A percentile compares a stretch with the other conserved stretches of the same genome.
Conservation (phyloP, 92 coral and sea anemone genomes). For the Palythoa caribaeorum region DNA sequence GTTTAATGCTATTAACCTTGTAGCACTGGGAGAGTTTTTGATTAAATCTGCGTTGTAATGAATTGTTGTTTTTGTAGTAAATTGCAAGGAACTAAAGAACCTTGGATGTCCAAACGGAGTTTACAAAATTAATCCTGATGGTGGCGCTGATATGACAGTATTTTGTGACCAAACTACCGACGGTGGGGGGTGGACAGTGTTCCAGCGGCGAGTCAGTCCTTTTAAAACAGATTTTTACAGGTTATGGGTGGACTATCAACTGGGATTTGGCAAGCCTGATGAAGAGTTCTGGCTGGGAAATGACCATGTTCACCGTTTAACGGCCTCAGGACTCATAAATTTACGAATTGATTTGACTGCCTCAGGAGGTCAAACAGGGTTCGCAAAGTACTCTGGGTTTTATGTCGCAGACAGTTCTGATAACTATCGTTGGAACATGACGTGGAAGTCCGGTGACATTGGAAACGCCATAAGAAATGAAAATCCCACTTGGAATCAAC, state of each 20-base stretch:
- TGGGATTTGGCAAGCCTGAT: constrained; percentile 2
- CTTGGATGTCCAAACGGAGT: not conserved
- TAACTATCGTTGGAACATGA: constrained; percentile 9
- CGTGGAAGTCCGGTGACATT: constrained; percentile 6
- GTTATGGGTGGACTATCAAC: not conserved
- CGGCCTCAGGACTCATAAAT: not conserved
- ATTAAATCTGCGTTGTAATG: too few relatives aligned
- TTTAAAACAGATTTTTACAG: not conserved
- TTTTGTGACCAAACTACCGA: constrained; percentile 41
- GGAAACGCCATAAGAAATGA: not conserved
- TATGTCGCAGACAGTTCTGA: constrained; percentile 1
- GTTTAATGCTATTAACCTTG: too few relatives aligned
- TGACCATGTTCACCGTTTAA: constrained; percentile 5
- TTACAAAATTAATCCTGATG: constrained; percentile 32
- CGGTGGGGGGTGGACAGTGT: constrained; percentile 51
- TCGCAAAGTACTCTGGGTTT: constrained; percentile 6
- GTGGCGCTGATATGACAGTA: constrained; percentile 12
- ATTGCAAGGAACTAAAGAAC: too few relatives aligned
- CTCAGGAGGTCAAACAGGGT: not conserved
- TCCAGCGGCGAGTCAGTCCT: constrained; percentile 26
- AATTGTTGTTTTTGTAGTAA: too few relatives aligned
- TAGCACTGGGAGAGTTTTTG: too few relatives aligned
- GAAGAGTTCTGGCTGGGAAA: constrained; percentile 14
- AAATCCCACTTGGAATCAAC: not conserved
- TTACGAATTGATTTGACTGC: constrained; percentile 8